Base-by-base conservation (phyloP, 2,797 vertebrate species). In the Threskiornis aethiopicus region DNA sequence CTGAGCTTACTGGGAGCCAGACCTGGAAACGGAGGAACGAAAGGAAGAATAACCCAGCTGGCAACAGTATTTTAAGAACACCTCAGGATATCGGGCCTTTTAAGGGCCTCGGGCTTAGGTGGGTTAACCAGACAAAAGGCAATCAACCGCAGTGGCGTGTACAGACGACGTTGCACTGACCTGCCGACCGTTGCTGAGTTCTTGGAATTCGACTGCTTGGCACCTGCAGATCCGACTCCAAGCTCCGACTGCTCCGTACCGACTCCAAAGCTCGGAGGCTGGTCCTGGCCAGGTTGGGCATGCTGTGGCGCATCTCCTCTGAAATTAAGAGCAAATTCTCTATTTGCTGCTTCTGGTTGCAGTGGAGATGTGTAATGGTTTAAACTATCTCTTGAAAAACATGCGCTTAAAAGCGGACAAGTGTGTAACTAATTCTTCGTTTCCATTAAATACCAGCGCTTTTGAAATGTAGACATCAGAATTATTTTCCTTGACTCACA, bases 271-370 rank as follows among this genome's bases (percentile, higher is more conserved):
- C 98, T 47, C 99, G 99, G 67, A 99, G 98, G 95, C 98, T 98
- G 88, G 98, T 99, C 97, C 99, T 99, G 95, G 99, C 99, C 98
- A 99, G 97, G 97, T 99, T 99, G 96, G 99, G 99, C 99, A 99
- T 99, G 98, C 99, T 99, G 98, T 99, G 99, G 77, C 99, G 98
- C 97, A 99, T 97, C 97, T 99, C 99, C 97, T 99, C 99, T 99
- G 98, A 85, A 93, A 98, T n/a, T 10, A 55, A 87, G 58, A 66
- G 71, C 84, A 37, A n/a, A 35, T 21, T 37, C n/a, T 47, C 73
- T 54, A 17, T 19, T 41, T 35, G 51, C 81, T 47, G 66, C 65
- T 85, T 25, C 25, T 19, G 33, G 9, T 10, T 39, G 42, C 47
- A 33, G 14, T 0, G 13, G 44, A n/a, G 18, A 16, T 10, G 8